These are phyloP conservation scores for Drosophila ambigua DNA, from an alignment of 1,140 invertebrate species.

Conservation along the genomic window DNA sequence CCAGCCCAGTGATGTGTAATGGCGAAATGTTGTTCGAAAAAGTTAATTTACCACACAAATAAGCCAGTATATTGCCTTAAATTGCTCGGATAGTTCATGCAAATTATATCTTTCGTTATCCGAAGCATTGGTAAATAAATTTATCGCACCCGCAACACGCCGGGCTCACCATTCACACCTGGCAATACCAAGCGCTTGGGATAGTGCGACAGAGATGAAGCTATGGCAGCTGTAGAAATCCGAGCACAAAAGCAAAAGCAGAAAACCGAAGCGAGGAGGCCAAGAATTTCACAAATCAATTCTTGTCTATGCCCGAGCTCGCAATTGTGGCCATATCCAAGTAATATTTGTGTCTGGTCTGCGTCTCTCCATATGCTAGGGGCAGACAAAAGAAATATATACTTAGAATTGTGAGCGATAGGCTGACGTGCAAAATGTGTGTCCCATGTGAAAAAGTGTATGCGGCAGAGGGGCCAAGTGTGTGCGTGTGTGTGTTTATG, in stretches of 20 bases:
- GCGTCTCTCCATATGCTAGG: neutral
- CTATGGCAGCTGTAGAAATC: slow-evolving; percentile 51
- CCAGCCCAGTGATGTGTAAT: slow-evolving; percentile 45
- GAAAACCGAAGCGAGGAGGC: slow-evolving; percentile 73
- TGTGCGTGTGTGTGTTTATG: slow-evolving; percentile 19
- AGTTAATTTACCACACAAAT: neutral
- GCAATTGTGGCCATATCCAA: slow-evolving; percentile 59
- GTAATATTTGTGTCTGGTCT: slow-evolving; percentile 33
- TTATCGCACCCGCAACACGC: neutral
- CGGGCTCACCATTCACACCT: slow-evolving; percentile 19
- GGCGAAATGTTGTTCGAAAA: neutral
- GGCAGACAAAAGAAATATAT: neutral
- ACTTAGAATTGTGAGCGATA: no score
- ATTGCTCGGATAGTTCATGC: neutral
- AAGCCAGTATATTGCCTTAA: neutral
- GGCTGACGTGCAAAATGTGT: slow-evolving; percentile 34
- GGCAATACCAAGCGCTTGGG: slow-evolving; percentile 46
- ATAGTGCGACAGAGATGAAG: slow-evolving; percentile 55
- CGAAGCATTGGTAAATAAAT: slow-evolving; percentile 18
- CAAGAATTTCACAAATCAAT: slow-evolving; percentile 81
- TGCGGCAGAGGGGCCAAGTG: slow-evolving; percentile 17
- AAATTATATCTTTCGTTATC: neutral
- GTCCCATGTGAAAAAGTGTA: slow-evolving; percentile 10
- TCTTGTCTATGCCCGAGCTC: slow-evolving; percentile 81
- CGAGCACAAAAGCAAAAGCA: slow-evolving; percentile 68